Evolutionary conservation across 2,888 invertebrate species (phyloP), one percentile per base, ranked within the genome.

Genomic region (Cistogaster globosa): DNA sequence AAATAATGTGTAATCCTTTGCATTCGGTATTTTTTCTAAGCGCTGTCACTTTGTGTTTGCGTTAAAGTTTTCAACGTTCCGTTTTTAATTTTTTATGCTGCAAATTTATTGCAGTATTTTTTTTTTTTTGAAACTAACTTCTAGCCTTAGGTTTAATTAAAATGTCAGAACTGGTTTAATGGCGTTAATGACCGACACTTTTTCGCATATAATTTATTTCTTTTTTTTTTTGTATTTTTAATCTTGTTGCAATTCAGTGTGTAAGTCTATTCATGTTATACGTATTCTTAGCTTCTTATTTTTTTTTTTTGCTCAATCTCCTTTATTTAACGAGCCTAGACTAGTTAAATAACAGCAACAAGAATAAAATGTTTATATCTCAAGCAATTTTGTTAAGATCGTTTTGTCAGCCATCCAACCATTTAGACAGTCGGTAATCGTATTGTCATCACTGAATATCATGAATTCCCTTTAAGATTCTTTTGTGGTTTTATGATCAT

Each of bases 91-190:
- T 45, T 42, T 38, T 57, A n/a, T 14, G 36, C 36, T 22, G 38
- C 38, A 51, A 26, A 68, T 38, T 20, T 22, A 26, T 18, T 26
- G 71, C 57, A 65, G 83, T 42, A 2, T 26, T 26, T 26, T 26
- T 26, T 26, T 26, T n/a, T 74, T 38, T 63, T 36, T 67, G 74
- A 74, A 68, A 74, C 58, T 69, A 58, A 65, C 60, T 76, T 22
- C 83, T 72, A 78, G 85, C 80, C 76, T 84, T 81, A 79, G 86
- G 88, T 91, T 92, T 92, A 92, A 92, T 92, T 92, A 92, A 92
- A 92, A 92, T 92, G 92, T 92, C 91, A 92, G 91, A 92, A 92
- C 92, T 90, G 92, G 92, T 92, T 92, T 92, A 92, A 92, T 91
- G 89, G 91, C 92, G 91, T 90, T 92, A 92, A 92, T 92, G 92